Conservation (phyloP, 2,797 vertebrate genomes). For the Chrysocyon brachyurus region DNA sequence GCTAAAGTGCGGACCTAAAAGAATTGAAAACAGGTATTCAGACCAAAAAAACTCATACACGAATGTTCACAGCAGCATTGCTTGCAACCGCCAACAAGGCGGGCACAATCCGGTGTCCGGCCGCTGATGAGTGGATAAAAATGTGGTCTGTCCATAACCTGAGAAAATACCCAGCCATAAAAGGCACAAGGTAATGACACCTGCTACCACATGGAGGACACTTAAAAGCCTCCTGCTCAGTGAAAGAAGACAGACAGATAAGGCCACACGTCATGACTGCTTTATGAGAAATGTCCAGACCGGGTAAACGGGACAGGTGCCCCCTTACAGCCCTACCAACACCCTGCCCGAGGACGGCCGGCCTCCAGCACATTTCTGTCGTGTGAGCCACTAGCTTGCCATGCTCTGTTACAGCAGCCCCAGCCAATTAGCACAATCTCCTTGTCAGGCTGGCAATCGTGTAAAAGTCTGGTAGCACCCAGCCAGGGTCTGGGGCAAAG, state of each 20-base stretch:
- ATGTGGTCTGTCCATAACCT: not conserved
- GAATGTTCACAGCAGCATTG: rapidly evolving
- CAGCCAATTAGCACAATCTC: rapidly evolving
- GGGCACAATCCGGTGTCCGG: not conserved
- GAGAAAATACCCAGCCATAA: rapidly evolving
- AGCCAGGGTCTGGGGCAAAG: not conserved
- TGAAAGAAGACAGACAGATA: not conserved
- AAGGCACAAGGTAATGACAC: rapidly evolving
- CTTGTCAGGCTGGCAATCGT: not conserved
- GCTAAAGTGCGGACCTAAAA: rapidly evolving
- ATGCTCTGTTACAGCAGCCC: rapidly evolving
- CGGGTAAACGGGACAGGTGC: rapidly evolving
- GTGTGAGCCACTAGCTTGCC: rapidly evolving
- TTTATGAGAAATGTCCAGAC: not conserved
- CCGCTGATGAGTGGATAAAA: rapidly evolving
- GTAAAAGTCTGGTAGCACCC: rapidly evolving
- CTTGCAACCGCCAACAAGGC: rapidly evolving
- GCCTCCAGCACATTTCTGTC: rapidly evolving
- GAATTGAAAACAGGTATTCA: rapidly evolving
- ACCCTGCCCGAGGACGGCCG: not conserved
- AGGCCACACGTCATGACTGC: rapidly evolving
- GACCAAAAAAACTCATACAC: not conserved
- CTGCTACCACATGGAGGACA: rapidly evolving
- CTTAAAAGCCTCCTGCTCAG: rapidly evolving
- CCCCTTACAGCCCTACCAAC: not conserved